Conservation (phyloP, 2,113 vertebrate genomes). For the Tetraodon nigroviridis region DNA sequence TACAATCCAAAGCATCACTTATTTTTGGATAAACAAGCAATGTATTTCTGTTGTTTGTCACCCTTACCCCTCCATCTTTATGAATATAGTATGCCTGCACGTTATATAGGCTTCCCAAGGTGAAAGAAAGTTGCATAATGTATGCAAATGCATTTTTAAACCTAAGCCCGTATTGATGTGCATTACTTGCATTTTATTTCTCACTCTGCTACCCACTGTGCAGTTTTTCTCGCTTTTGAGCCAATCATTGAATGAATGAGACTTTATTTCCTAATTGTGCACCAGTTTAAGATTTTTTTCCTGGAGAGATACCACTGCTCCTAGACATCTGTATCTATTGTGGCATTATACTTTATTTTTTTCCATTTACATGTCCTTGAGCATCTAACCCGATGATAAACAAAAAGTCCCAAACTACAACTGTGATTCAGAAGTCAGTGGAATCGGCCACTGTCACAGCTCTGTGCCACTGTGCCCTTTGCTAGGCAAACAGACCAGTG, state of each 20-base stretch:
- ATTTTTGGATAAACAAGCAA: neutral
- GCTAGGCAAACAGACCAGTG: constrained; percentile 40
- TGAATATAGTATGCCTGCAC: constrained; percentile 3
- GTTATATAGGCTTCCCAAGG: constrained; percentile 19
- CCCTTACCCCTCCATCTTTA: constrained; percentile 5
- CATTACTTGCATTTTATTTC: constrained; percentile 9
- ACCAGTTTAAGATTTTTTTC: constrained; percentile 53
- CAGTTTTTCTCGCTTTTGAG: constrained; percentile 12
- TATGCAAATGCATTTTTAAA: constrained; percentile 29
- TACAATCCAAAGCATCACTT: neutral
- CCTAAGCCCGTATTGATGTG: constrained; percentile 26
- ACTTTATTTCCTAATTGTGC: constrained; percentile 33
- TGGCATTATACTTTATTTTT: constrained; percentile 9
- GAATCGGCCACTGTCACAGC: constrained; percentile 33
- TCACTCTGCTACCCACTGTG: constrained; percentile 5
- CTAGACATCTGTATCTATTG: constrained; percentile 7
- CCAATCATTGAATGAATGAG: constrained; percentile 33
- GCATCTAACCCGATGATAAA: constrained; percentile 34
- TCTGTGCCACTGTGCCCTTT: constrained; percentile 37
- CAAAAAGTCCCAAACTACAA: constrained; percentile 28
- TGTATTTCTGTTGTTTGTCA: constrained; percentile 5
- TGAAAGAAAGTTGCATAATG: constrained; percentile 28
- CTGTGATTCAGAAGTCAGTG: constrained; percentile 17
- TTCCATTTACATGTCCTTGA: constrained; percentile 28
- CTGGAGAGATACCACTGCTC: too few species aligned